Percentiles rank a stretch among this genome's conserved stretches.
phyloP scores from a whole-genome alignment of 2,888 invertebrate species.

The Morpho deidamia region DNA sequence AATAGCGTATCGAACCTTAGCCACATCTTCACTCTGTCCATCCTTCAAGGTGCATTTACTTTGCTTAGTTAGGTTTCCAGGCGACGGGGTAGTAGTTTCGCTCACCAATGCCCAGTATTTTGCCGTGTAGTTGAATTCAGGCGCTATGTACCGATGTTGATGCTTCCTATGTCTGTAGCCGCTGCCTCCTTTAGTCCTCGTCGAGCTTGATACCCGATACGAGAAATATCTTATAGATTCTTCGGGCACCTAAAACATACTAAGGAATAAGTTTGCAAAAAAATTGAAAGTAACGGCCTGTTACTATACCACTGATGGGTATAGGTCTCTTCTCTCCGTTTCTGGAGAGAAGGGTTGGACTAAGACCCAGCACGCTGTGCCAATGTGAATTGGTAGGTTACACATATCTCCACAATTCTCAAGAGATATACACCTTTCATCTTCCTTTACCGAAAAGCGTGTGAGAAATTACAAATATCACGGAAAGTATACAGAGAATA shows the following conservation, averaged over 20 bases:
- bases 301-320: too few relatives aligned
- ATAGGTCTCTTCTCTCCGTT: too few relatives aligned
- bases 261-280: too few relatives aligned
- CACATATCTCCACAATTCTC: too few relatives aligned
- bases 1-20: constrained; percentile 42
- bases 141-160: constrained; percentile 68
- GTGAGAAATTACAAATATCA: too few relatives aligned
- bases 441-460: too few relatives aligned
- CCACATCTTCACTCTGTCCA: constrained; percentile 61
- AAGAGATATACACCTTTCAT: too few relatives aligned
- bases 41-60: constrained; percentile 66
- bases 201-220: constrained; percentile 67
- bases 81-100: constrained; percentile 53
- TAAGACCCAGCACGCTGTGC: too few relatives aligned
- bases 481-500: too few relatives aligned
- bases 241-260: constrained; percentile 49
- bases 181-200: constrained; percentile 64
- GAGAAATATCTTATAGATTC: constrained; percentile 65
- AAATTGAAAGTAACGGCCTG: too few relatives aligned
- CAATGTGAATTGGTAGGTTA: too few relatives aligned
- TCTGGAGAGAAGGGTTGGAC: too few relatives aligned
- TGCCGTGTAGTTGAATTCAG: constrained; percentile 68
- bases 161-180: constrained; percentile 63
- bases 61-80: constrained; percentile 50
- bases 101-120: constrained; percentile 70